Conservation (phyloP, 2,113 vertebrate genomes). For the Trichechus manatus region DNA sequence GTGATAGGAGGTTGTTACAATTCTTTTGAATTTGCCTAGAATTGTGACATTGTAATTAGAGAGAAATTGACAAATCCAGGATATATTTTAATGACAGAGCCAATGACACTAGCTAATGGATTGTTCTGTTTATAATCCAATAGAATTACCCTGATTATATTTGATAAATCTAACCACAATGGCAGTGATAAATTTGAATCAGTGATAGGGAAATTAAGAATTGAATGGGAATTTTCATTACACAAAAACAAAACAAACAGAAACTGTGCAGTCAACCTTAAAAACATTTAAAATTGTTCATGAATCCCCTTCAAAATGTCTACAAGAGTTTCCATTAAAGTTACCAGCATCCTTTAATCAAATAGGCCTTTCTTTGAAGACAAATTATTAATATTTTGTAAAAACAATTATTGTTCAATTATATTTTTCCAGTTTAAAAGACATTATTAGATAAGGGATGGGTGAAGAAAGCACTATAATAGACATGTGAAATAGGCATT, state of each 20-base stretch:
- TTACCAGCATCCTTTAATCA: background rate
- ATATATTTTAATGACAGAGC: slow-evolving; percentile 39
- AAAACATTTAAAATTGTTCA: slow-evolving; percentile 18
- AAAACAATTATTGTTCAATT: slow-evolving; percentile 30
- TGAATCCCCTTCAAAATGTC: background rate
- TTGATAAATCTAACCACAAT: slow-evolving; percentile 45
- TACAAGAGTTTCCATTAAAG: background rate
- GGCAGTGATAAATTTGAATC: slow-evolving; percentile 12
- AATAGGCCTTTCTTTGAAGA: background rate
- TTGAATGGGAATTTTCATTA: slow-evolving; percentile 1
- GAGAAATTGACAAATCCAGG: slow-evolving; percentile 37
- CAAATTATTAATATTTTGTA: slow-evolving; percentile 17
- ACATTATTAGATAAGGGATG: background rate
- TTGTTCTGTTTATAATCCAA: slow-evolving; percentile 28
- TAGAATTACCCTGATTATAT: slow-evolving; percentile 26
- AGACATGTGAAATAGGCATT: background rate
- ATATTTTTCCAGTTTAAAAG: background rate
- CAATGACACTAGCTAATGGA: background rate
- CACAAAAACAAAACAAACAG: background rate
- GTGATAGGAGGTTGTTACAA: background rate
- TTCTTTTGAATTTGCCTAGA: background rate
- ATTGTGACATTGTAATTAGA: slow-evolving; percentile 48
- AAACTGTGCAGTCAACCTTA: background rate
- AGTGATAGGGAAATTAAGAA: background rate
- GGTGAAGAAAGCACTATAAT: background rate